Percentiles rank a stretch among this genome's conserved stretches.
phyloP scores from a whole-genome alignment of 2,888 invertebrate genomes.

The Parnassius smintheus region DNA sequence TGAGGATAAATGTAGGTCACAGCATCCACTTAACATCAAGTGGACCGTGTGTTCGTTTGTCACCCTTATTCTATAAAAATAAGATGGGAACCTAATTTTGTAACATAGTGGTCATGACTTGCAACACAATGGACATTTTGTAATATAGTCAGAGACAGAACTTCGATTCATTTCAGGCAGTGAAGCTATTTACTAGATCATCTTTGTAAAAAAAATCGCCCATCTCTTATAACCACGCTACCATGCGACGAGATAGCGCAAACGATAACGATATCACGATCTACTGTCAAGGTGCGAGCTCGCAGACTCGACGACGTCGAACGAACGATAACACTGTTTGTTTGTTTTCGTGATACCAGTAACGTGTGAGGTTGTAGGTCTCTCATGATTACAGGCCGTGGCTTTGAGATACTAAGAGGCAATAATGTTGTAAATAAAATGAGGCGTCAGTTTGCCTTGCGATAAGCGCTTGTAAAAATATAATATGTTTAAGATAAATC shows the following conservation, averaged over 20 bases:
- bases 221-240: conserved; percentile 19
- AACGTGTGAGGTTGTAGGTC: conserved; percentile 32
- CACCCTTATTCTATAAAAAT: too few species aligned
- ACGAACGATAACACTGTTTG: conserved; percentile 56
- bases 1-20: too few species aligned
- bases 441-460: not conserved
- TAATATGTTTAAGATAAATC: conserved; percentile 5
- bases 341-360: conserved; percentile 43
- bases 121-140: too few species aligned
- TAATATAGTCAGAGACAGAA: too few species aligned
- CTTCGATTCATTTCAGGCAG: too few species aligned
- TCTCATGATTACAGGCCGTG: conserved; percentile 12
- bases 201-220: conserved; percentile 1
- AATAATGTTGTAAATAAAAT: conserved; percentile 8
- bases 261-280: conserved; percentile 53
- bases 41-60: too few species aligned
- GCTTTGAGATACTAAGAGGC: conserved; percentile 5
- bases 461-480: conserved; percentile 5
- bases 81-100: too few species aligned
- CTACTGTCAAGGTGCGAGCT: conserved; percentile 66
- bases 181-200: too few species aligned
- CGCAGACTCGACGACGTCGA: conserved; percentile 65
- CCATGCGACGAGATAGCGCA: conserved; percentile 36
- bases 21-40: too few species aligned
- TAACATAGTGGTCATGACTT: too few species aligned